These are phyloP conservation scores for Hestina assimilis DNA, from an alignment of 1,140 invertebrate species.

Conservation along the genomic window DNA sequence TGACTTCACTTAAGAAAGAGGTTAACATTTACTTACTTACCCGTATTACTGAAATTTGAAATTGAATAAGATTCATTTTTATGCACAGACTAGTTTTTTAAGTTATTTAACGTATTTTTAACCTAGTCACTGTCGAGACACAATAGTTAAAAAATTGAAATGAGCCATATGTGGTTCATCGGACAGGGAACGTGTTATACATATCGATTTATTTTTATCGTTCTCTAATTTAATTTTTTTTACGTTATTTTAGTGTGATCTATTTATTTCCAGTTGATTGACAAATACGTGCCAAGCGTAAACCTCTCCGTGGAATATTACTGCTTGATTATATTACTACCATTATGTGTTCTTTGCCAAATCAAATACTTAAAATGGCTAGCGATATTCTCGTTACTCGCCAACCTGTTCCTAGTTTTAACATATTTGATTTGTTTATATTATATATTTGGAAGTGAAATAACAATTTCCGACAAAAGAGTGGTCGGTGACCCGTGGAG, in stretches of 20 bases:
- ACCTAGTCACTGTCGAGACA: too few species aligned
- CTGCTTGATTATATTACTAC: constrained; percentile 81
- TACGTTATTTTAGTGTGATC: too few species aligned
- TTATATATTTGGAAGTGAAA: constrained; percentile 82
- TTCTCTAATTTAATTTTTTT: too few species aligned
- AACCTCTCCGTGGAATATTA: constrained; percentile 75
- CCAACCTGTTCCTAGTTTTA: constrained; percentile 83
- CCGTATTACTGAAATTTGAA: background rate
- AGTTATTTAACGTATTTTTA: too few species aligned
- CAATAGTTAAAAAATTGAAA: too few species aligned
- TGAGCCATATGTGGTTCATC: too few species aligned
- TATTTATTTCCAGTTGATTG: constrained; percentile 65
- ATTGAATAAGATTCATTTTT: too few species aligned
- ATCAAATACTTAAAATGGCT: constrained; percentile 85
- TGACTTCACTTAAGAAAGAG: background rate
- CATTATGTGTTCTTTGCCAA: constrained; percentile 81
- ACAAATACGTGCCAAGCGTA: constrained; percentile 56
- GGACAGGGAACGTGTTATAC: too few species aligned
- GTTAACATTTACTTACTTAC: background rate
- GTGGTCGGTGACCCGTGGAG: constrained; percentile 53
- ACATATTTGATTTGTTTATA: constrained; percentile 85
- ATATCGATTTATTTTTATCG: too few species aligned
- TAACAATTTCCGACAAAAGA: constrained; percentile 73
- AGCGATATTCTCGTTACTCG: constrained; percentile 86
- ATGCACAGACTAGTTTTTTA: too few species aligned